A percentile compares a stretch with the other conserved stretches of the same genome.
These are phyloP conservation scores for Lasiurus borealis DNA, from an alignment of 2,113 vertebrate genomes.

Conservation along the genomic window DNA sequence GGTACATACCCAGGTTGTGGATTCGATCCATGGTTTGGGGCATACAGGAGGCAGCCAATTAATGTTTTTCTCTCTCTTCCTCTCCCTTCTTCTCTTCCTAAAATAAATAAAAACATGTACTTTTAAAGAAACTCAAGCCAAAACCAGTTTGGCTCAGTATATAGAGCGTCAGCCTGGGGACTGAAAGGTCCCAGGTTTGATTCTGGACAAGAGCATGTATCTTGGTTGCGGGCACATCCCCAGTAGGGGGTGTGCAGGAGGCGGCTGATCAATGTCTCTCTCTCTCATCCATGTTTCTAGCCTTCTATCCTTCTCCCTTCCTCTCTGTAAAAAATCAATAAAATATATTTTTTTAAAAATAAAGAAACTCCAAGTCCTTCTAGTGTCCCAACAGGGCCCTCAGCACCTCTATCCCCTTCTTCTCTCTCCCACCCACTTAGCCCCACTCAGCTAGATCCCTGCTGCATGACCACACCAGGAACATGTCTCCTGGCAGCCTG, in stretches of 20 bases:
- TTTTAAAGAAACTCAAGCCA: background rate
- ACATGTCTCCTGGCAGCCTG: background rate
- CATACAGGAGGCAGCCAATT: background rate
- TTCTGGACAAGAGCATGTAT: no score
- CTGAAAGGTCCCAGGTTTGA: no score
- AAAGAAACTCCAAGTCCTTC: background rate
- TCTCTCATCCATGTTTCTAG: no score
- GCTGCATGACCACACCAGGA: background rate
- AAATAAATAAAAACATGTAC: background rate
- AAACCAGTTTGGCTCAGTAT: no score
- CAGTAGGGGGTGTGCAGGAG: no score
- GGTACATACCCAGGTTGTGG: no score
- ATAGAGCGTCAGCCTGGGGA: no score
- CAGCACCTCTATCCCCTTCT: background rate
- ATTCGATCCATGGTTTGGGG: no score
- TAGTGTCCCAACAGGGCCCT: background rate
- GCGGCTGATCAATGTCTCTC: no score
- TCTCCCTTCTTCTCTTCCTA: background rate
- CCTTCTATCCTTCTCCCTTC: no score
- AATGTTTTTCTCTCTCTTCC: background rate
- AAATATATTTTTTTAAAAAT: background rate
- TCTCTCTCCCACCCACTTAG: rapidly evolving
- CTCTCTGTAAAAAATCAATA: no score
- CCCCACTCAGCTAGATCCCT: background rate
- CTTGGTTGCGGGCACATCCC: no score